Evolutionary conservation across 2,797 vertebrate species (phyloP), one percentile per base, ranked within the genome.

Genomic region (Nasua narica): DNA sequence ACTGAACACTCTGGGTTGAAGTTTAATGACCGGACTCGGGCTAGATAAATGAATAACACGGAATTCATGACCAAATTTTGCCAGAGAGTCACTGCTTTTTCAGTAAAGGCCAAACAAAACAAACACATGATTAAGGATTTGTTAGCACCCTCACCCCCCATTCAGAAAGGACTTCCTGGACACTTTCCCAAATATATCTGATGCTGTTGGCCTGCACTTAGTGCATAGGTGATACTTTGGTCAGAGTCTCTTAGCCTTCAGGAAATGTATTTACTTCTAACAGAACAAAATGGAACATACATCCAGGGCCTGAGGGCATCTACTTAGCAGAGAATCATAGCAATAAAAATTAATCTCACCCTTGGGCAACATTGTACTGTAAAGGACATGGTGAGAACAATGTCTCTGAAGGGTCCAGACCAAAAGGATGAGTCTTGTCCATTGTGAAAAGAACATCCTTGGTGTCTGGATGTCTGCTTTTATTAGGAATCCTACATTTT

Each of bases 391-490:
- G 43, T 15, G 25, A 90, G 91, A 96, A 93, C 60, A 67, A 92
- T 86, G 67, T n/a, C 27, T 70, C 23, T 56, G 16, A 83, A 48
- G 60, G 60, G 67, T 92, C 95, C 96, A 96, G 90, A 62, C 40
- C 1, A 12, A 90, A 78, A 89, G 23, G 46, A 65, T 91, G 93
- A 95, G 77, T 86, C 76, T 96, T 76, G 54, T 76, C 76, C 86
- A 7, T 95, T 97, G 94, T 93, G 90, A 52, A 93, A 93, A 85
- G 90, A 91, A 77, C 19, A 87, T 67, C 89, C 72, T 96, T 84
- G 84, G 46, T 88, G 93, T 98, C 90, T 97, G 94, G 76, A 85
- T 94, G 76, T 90, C 79, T 97, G 85, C 87, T 96, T 96, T 97
- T 90, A 81, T 94, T 97, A 92, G 95, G 83, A 94, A 72, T 37